These are phyloP conservation scores for Dromiciops gliroides DNA, from an alignment of 2,113 vertebrate genomes.

Conservation along the genomic window DNA sequence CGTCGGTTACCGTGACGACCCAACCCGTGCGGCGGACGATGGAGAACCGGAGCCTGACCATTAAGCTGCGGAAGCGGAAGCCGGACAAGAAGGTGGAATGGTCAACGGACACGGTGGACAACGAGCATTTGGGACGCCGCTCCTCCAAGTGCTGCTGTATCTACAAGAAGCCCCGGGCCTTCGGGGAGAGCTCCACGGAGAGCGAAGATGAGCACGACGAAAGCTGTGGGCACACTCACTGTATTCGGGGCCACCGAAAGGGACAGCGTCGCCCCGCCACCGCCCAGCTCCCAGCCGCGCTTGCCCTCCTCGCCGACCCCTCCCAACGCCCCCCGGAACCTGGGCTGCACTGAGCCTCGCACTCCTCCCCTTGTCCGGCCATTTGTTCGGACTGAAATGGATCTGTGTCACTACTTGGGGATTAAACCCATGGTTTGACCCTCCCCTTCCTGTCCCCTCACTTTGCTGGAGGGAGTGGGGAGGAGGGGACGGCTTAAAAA, in stretches of 20 bases:
- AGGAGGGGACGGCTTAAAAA: not conserved
- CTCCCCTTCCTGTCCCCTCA: slow-evolving; percentile 11
- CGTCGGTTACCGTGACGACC: slow-evolving; percentile 73
- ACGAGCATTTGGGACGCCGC: slow-evolving; percentile 89
- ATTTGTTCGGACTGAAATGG: not conserved
- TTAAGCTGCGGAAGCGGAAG: slow-evolving; percentile 91
- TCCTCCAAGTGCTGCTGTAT: slow-evolving; percentile 93
- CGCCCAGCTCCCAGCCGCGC: slow-evolving; percentile 42
- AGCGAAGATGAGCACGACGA: slow-evolving; percentile 84
- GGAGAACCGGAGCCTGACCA: slow-evolving; percentile 88
- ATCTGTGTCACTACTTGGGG: slow-evolving; percentile 39
- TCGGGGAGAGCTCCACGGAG: slow-evolving; percentile 90
- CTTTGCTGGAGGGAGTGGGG: not conserved
- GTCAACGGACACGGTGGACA: slow-evolving; percentile 92
- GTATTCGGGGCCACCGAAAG: slow-evolving; percentile 86
- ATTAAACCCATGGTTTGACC: not conserved
- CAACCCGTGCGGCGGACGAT: slow-evolving; percentile 45
- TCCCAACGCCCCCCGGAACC: slow-evolving; percentile 65
- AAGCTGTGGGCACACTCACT: slow-evolving; percentile 89
- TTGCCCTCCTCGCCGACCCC: slow-evolving; percentile 74
- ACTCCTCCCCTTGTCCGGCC: slow-evolving; percentile 77
- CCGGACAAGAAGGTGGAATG: slow-evolving; percentile 92
- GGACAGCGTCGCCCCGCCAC: not conserved
- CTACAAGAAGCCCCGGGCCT: slow-evolving; percentile 90
- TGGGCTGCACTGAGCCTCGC: slow-evolving; percentile 52